phyloP scores from a whole-genome alignment of 2,888 invertebrate genomes.

The Tuberolachnus salignus region DNA sequence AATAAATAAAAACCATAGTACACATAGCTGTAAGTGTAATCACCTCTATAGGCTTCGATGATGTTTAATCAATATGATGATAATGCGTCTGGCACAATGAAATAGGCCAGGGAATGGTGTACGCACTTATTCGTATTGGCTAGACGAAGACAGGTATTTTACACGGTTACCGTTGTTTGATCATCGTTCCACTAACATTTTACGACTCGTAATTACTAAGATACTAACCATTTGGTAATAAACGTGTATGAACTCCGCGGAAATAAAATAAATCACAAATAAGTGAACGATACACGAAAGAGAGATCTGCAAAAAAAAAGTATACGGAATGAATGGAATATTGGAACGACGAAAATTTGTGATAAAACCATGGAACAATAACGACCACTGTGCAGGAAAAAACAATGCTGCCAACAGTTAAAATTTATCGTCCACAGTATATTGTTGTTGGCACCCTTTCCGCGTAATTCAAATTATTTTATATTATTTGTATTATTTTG shows the following conservation, averaged over 20 bases:
- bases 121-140: neutral
- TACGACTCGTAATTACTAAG: neutral
- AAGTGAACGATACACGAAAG: neutral
- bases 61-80: constrained; percentile 47
- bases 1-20: neutral
- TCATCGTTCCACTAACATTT: constrained; percentile 8
- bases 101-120: neutral
- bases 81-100: constrained; percentile 35
- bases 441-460: neutral
- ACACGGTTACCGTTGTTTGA: neutral
- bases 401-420: constrained; percentile 11
- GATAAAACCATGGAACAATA: constrained; percentile 50
- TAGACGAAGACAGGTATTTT: neutral
- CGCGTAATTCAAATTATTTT: neutral
- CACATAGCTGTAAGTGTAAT: constrained; percentile 27
- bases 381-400: neutral
- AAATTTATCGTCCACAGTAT: neutral
- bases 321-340: no score
- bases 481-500: no score
- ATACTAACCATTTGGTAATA: neutral
- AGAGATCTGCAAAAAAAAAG: neutral
- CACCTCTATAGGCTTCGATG: constrained; percentile 22
- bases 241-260: neutral
- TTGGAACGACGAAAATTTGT: constrained; percentile 38
- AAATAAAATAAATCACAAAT: neutral